phyloP scores from a whole-genome alignment of 2,113 vertebrate species.

The Halcyon senegalensis region DNA sequence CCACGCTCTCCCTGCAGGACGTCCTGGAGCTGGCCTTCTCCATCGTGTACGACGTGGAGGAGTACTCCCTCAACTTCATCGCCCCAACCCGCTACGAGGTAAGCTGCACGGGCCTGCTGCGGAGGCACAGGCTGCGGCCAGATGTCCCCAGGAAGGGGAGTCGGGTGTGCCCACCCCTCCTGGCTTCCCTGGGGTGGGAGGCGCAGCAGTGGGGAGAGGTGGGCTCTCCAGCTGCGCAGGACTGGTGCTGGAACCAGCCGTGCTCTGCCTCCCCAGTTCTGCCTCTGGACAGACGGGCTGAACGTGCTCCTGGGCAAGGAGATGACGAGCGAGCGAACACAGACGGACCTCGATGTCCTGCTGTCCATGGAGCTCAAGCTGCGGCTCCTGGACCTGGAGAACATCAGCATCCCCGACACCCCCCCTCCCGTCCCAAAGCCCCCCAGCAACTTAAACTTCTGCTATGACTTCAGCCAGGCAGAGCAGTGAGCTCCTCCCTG shows the following conservation, averaged over 20 bases:
- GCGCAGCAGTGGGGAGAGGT: no score
- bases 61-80: slow-evolving; percentile 91
- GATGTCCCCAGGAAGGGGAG: background rate
- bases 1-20: slow-evolving; percentile 76
- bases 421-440: slow-evolving; percentile 89
- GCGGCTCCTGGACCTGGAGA: slow-evolving; percentile 93
- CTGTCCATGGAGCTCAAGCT: slow-evolving; percentile 98
- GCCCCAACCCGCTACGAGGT: slow-evolving; percentile 91
- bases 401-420: slow-evolving; percentile 87
- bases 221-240: background rate
- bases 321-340: slow-evolving; percentile 91
- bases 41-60: slow-evolving; percentile 88
- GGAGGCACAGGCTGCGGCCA: accelerated
- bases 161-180: background rate
- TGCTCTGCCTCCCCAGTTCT: slow-evolving; percentile 80
- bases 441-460: slow-evolving; percentile 96
- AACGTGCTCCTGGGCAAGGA: slow-evolving; percentile 89
- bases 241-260: background rate
- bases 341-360: slow-evolving; percentile 92
- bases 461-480: slow-evolving; percentile 90
- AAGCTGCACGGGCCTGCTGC: slow-evolving; percentile 36
- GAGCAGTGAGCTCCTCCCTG: slow-evolving; percentile 77
- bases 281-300: slow-evolving; percentile 94
- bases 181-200: background rate
- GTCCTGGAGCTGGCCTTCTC: slow-evolving; percentile 92